phyloP scores from a whole-genome alignment of 1,140 invertebrate genomes.

The Procambarus virginalis region DNA sequence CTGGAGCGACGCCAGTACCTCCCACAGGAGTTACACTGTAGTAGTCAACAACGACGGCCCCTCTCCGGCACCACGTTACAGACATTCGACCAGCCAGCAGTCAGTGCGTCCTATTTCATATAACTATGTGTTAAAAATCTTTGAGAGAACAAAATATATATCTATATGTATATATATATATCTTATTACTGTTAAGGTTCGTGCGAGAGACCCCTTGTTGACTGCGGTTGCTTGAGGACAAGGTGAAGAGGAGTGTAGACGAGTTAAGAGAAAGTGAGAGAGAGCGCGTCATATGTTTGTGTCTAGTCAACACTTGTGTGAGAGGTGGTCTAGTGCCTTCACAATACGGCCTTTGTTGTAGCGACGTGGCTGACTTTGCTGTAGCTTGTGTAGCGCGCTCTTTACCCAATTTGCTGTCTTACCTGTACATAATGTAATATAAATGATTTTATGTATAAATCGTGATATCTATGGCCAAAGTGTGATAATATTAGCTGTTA shows the following conservation, averaged over 20 bases:
- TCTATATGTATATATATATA: neutral
- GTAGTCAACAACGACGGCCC: slow-evolving; percentile 43
- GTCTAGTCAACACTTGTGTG: slow-evolving; percentile 39
- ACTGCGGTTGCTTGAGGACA: neutral
- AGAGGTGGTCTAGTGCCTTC: slow-evolving; percentile 53
- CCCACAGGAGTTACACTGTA: slow-evolving; percentile 34
- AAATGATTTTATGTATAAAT: slow-evolving; percentile 51
- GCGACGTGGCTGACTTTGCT: slow-evolving; percentile 24
- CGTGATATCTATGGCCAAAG: slow-evolving; percentile 70
- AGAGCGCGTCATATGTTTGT: slow-evolving; percentile 27
- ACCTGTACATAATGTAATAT: slow-evolving; percentile 48
- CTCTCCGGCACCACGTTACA: slow-evolving; percentile 42
- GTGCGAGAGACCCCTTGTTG: slow-evolving; percentile 2
- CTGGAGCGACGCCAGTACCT: slow-evolving; percentile 69
- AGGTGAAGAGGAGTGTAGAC: neutral
- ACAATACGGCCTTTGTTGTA: slow-evolving; percentile 50
- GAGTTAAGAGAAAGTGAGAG: neutral
- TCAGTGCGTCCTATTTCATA: slow-evolving; percentile 62
- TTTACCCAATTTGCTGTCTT: neutral
- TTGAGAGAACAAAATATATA: neutral
- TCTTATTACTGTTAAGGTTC: neutral
- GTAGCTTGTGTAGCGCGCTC: neutral
- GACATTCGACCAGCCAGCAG: slow-evolving; percentile 47
- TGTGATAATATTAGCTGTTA: slow-evolving; percentile 64
- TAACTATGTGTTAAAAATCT: slow-evolving; percentile 13